Evolutionary conservation across 2,888 invertebrate species (phyloP).

Genomic region (Pelosia muscerda): DNA sequence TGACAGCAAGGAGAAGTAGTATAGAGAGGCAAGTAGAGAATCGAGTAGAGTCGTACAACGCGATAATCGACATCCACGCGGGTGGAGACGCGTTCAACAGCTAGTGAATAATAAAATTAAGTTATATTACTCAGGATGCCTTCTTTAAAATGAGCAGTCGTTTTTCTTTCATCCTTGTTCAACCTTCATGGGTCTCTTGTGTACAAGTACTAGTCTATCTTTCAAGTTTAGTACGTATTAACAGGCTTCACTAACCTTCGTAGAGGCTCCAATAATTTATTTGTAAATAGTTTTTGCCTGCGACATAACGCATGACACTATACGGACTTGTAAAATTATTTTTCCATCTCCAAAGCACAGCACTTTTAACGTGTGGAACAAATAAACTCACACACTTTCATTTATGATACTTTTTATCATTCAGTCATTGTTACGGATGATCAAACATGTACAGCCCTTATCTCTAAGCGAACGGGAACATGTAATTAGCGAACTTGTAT

Average conservation of each 20-base stretch:
- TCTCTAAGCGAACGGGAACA: neutral
- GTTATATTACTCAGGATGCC: neutral
- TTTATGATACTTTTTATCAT: neutral
- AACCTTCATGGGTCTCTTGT: too few relatives aligned
- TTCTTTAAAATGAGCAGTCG: neutral
- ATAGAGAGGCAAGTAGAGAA: too few relatives aligned
- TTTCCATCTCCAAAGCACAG: neutral
- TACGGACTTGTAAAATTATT: too few relatives aligned
- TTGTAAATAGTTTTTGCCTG: neutral
- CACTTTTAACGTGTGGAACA: too few relatives aligned
- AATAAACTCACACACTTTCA: too few relatives aligned
- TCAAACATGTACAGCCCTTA: neutral
- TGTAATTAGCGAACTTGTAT: neutral
- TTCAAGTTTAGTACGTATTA: neutral
- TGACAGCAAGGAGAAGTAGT: too few relatives aligned
- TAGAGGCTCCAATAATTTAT: neutral
- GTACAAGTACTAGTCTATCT: neutral
- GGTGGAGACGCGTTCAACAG: too few relatives aligned
- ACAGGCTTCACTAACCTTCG: neutral
- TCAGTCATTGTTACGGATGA: neutral
- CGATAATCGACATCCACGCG: too few relatives aligned
- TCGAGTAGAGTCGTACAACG: too few relatives aligned
- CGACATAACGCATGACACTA: too few relatives aligned
- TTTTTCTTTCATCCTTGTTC: too few relatives aligned
- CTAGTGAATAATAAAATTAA: neutral